A percentile compares a stretch with the other conserved stretches of the same genome.
These are phyloP conservation scores for Hippocampus comes DNA, from an alignment of 2,113 vertebrate genomes.

Conservation along the genomic window DNA sequence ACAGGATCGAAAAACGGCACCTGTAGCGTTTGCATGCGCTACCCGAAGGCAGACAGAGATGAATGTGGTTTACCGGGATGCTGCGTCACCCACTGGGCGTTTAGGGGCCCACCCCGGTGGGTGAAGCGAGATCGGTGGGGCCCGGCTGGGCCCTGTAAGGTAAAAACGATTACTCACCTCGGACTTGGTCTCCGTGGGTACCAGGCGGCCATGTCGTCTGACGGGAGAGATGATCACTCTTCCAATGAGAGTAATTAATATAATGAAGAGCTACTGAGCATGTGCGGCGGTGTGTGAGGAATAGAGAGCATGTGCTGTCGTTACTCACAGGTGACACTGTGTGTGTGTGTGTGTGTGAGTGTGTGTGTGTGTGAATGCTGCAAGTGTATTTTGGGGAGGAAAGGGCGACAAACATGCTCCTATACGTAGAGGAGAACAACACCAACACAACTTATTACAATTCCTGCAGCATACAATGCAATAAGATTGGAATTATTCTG, in stretches of 20 bases:
- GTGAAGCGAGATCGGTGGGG: constrained; percentile 67
- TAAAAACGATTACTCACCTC: constrained; percentile 78
- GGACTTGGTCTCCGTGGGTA: constrained; percentile 74
- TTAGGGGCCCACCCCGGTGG: constrained; percentile 66
- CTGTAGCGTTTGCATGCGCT: constrained; percentile 2
- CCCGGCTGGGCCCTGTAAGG: constrained; percentile 65
- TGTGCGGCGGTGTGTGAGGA: constrained; percentile 72
- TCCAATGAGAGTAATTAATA: constrained; percentile 95
- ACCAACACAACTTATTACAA: not conserved
- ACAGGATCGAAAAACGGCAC: constrained; percentile 28
- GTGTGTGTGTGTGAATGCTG: constrained; percentile 26
- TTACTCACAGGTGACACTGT: constrained; percentile 78
- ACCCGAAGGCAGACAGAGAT: constrained; percentile 76
- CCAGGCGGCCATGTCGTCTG: constrained; percentile 82
- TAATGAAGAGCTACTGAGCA: constrained; percentile 80
- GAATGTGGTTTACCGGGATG: constrained; percentile 72
- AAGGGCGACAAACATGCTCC: constrained; percentile 4
- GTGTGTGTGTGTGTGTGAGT: constrained; percentile 17
- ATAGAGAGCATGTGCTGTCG: constrained; percentile 66
- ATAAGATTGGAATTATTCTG: not conserved
- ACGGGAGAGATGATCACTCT: constrained; percentile 87
- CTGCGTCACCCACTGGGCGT: constrained; percentile 63
- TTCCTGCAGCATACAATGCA: not conserved
- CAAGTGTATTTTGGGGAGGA: constrained; percentile 11
- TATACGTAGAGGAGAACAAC: not conserved